phyloP scores from a whole-genome alignment of 1,140 invertebrate genomes.

The Saccostrea cuccullata region DNA sequence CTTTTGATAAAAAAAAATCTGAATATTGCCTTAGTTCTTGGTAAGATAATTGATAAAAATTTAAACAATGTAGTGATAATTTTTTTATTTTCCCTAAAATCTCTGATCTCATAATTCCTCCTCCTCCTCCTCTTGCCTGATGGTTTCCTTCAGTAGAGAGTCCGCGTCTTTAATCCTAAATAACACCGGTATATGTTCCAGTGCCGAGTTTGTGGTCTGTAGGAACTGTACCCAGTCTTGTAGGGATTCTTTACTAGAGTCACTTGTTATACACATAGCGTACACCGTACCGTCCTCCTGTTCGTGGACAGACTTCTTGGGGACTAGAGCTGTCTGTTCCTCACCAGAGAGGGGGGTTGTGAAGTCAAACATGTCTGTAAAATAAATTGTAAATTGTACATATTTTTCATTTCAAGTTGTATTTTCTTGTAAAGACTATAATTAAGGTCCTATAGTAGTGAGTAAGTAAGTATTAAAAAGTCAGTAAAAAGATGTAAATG shows the following conservation, averaged over 20 bases:
- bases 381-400: not conserved
- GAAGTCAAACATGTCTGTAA: constrained; percentile 66
- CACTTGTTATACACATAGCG: constrained; percentile 91
- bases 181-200: constrained; percentile 89
- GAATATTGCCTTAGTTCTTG: too few species aligned
- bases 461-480: too few species aligned
- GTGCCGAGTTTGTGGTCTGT: constrained; percentile 86
- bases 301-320: constrained; percentile 88
- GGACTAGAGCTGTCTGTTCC: constrained; percentile 58
- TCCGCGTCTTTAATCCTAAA: constrained; percentile 82
- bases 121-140: constrained; percentile 1
- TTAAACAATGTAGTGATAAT: too few species aligned
- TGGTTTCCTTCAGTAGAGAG: not conserved
- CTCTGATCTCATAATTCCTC: not conserved
- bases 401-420: not conserved
- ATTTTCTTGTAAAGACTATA: too few species aligned
- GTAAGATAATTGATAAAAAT: too few species aligned
- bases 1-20: too few species aligned
- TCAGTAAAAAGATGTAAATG: too few species aligned
- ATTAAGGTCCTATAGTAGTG: too few species aligned
- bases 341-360: constrained; percentile 64
- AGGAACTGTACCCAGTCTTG: constrained; percentile 94
- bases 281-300: constrained; percentile 95
- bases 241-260: constrained; percentile 86
- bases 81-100: too few species aligned